Evolutionary conservation across 1,140 invertebrate genomes (phyloP), one percentile per base, ranked within the genome.

Genomic region (Cydia amplana): DNA sequence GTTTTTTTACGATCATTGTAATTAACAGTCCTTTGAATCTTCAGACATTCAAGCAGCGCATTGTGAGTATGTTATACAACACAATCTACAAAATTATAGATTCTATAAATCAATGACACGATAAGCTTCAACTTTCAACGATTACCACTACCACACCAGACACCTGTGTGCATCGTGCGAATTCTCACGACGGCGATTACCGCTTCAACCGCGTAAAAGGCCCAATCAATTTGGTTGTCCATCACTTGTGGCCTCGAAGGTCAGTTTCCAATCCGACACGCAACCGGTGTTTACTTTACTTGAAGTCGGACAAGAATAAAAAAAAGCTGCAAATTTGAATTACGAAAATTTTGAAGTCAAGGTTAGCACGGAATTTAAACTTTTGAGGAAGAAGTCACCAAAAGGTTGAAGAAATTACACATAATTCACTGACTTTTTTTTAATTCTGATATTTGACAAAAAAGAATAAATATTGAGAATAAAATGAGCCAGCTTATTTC

Each of bases 191-290:
- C 65, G 32, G 6, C 65, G 28, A 60, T 78, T 60, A 76, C 40
- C 36, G 20, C n/a, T 20, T 20, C 72, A 25, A 73, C 40, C 32
- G 43, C 74, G 77, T 78, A 74, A 78, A 81, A 81, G 78, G 76
- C 73, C 70, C 78, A 77, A 81, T 81, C 78, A 78, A 79, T 81
- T 79, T 78, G 77, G 23, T 72, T 74, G 77, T 75, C 75, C 80
- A 67, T 75, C 77, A 67, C 63, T 28, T 49, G 78, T 72, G 51
- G 23, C 32, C 23, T 43, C 40, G 75, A 81, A 81, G 80, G 78
- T 73, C 77, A 60, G 75, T 64, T 51, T 74, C 76, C 75, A 76
- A 70, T 70, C 65, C 28, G 65, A 43, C 65, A 70, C 65, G 36
- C 65, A 70, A 70, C 65, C 28, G 65, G 36, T 40, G 28, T 70